Evolutionary conservation across 2,113 vertebrate species (phyloP), one percentile per base, ranked within the genome.

Genomic region (Burhinus bistriatus): DNA sequence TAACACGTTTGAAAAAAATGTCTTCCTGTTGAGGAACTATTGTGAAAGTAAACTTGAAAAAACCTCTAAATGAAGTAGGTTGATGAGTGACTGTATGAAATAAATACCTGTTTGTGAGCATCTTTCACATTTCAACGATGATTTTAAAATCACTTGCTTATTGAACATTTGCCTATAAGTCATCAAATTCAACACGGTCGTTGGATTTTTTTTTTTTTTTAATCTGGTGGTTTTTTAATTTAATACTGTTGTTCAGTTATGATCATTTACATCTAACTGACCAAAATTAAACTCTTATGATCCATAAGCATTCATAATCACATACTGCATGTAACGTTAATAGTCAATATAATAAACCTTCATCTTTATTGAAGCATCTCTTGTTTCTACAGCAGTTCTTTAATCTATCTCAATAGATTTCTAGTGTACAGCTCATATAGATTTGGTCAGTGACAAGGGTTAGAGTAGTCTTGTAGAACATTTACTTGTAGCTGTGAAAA

Each of bases 401-500:
- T 98, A 98, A 98, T 98, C 98, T 96, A 97, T 98, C 98, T 98
- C 98, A 97, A 98, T 98, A 97, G 98, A 98, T 98, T 98, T 97
- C 97, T 97, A 97, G 97, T 97, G 98, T 95, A 95, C 96, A 91
- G 98, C 98, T 97, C 94, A 57, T 98, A 98, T 98, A 97, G 98
- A 98, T 98, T 97, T 97, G 98, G 97, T 97, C 94, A 95, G 97
- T 98, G 98, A 98, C 98, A 98, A 98, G 98, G 98, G 98, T 98
- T 98, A 98, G 98, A 98, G 97, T 98, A 98, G 98, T 98, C 98
- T 98, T 98, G 98, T 98, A 98, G 98, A 98, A 98, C 98, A 97
- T 98, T 98, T 98, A 98, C 98, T 98, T 98, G 98, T 98, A 98
- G 98, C 98, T 98, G 98, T 98, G 98, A 97, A 98, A 98, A 98